A percentile compares a stretch with the other conserved stretches of the same genome.
Evolutionary conservation across 2,113 vertebrate species (phyloP).

Genomic region (Mormoops blainvillei): DNA sequence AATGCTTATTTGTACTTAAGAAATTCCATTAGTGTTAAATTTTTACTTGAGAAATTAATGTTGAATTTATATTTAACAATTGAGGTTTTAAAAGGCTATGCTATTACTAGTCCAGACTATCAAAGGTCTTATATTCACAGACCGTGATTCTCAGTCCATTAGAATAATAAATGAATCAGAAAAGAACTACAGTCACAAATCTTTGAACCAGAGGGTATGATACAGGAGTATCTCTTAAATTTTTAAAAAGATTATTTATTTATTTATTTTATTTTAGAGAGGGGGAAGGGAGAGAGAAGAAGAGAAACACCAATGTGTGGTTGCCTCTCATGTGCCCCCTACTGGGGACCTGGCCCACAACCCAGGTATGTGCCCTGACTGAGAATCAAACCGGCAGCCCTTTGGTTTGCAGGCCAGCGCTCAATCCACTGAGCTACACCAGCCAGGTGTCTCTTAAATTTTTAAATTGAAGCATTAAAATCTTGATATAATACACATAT

Average conservation of each 20-base stretch:
- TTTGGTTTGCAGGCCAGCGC: no score
- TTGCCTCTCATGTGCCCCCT: no score
- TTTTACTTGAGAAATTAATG: constrained; percentile 10
- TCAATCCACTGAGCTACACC: no score
- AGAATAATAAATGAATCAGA: not conserved
- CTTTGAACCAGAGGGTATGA: not conserved
- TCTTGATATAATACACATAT: not conserved
- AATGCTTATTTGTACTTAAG: constrained; percentile 13
- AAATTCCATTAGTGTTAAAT: constrained; percentile 27
- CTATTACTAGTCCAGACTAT: constrained; percentile 10
- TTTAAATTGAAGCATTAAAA: constrained; percentile 25
- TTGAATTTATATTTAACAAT: constrained; percentile 36
- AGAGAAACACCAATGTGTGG: no score
- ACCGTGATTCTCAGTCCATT: not conserved
- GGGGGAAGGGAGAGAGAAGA: no score
- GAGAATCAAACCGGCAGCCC: no score
- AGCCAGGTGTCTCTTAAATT: not conserved
- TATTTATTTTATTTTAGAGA: no score
- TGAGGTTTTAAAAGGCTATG: not conserved
- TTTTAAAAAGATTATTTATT: no score
- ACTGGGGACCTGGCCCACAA: no score
- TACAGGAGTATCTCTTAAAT: not conserved
- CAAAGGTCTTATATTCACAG: not conserved
- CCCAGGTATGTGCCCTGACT: no score
- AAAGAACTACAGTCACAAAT: not conserved